These are phyloP conservation scores for Trichomalopsis sarcophagae DNA, from an alignment of 1,140 invertebrate genomes.

Conservation along the genomic window DNA sequence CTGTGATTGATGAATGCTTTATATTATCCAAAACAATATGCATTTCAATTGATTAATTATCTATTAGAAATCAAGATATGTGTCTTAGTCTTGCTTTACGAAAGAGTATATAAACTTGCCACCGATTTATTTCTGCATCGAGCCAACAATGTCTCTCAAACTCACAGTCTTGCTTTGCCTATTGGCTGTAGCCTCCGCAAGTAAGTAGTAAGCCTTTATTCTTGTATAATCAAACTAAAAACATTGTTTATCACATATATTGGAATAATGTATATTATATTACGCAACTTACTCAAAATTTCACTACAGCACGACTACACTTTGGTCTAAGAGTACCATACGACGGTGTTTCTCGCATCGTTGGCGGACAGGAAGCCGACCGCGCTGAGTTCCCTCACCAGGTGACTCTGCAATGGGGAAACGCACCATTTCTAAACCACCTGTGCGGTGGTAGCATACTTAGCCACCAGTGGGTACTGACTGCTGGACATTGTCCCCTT, in stretches of 20 bases:
- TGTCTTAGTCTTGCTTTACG: background rate
- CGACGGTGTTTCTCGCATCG: slow-evolving; percentile 57
- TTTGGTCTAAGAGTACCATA: background rate
- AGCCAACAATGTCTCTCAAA: slow-evolving; percentile 34
- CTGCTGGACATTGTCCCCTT: slow-evolving; percentile 37
- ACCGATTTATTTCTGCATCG: background rate
- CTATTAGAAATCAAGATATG: background rate
- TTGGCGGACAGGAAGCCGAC: slow-evolving; percentile 67
- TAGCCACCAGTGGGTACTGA: slow-evolving; percentile 24
- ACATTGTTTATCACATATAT: background rate
- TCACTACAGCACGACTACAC: background rate
- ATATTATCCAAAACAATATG: too few relatives aligned
- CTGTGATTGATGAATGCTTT: background rate
- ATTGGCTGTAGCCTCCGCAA: background rate
- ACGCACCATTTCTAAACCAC: background rate
- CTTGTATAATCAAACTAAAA: background rate
- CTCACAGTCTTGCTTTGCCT: slow-evolving; percentile 1
- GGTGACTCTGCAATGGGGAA: slow-evolving; percentile 61
- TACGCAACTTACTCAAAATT: background rate
- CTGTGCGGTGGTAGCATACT: slow-evolving; percentile 45
- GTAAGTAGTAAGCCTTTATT: slow-evolving; percentile 29
- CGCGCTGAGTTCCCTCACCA: slow-evolving; percentile 69
- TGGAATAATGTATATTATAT: background rate
- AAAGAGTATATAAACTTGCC: slow-evolving; percentile 16
- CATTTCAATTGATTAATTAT: background rate